Conservation (phyloP, 2,888 invertebrate genomes). For the Rhagophthalmus giganteus region DNA sequence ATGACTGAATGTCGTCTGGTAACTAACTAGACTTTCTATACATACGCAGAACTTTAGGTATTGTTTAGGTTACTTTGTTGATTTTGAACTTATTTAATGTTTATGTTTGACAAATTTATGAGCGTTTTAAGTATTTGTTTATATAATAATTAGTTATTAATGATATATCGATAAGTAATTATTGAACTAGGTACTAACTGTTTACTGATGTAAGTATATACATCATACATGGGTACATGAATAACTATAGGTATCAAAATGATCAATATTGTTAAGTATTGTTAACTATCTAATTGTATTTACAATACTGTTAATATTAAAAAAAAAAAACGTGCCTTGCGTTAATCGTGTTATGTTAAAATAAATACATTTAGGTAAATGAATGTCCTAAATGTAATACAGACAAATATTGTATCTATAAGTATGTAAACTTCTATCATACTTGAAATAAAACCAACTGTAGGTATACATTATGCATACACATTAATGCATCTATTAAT, state of each 20-base stretch:
- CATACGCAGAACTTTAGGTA: conserved; percentile 23
- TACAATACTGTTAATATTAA: too few species aligned
- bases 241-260: background rate
- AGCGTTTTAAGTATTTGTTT: conserved; percentile 40
- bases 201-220: conserved; percentile 10
- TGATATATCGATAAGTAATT: conserved; percentile 42
- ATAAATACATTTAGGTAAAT: too few species aligned
- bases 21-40: conserved; percentile 22
- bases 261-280: too few species aligned
- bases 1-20: conserved; percentile 25
- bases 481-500: too few species aligned
- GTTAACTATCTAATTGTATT: too few species aligned
- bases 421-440: too few species aligned
- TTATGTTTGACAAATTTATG: conserved; percentile 38
- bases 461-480: too few species aligned
- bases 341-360: too few species aligned
- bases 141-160: conserved; percentile 43
- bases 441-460: too few species aligned
- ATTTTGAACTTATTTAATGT: conserved; percentile 40
- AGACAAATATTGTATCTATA: too few species aligned
- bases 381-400: too few species aligned
- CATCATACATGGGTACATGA: background rate
- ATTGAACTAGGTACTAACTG: conserved; percentile 34
- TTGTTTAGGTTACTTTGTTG: conserved; percentile 35
- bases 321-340: too few species aligned